Percentiles rank a stretch among this genome's conserved stretches.
These are phyloP conservation scores for Pachycephus smyrnensis DNA, from an alignment of 2,888 invertebrate species.

Conservation along the genomic window DNA sequence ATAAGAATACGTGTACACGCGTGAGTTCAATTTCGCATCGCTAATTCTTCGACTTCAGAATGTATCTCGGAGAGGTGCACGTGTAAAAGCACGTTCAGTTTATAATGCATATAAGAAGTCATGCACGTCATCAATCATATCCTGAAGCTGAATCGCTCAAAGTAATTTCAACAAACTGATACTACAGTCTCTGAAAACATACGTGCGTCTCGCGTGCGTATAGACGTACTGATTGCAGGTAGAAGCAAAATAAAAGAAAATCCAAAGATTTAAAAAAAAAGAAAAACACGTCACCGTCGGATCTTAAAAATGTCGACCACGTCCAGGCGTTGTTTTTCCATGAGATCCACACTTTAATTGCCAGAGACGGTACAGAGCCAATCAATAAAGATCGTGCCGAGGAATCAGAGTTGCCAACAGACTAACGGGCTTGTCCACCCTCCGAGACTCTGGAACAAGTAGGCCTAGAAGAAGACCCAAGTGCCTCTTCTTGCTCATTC, in stretches of 20 bases:
- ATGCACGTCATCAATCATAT: neutral
- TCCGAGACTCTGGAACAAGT: neutral
- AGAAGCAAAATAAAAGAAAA: neutral
- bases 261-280: neutral
- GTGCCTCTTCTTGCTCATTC: slow-evolving; percentile 30
- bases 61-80: neutral
- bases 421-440: neutral
- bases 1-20: neutral
- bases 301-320: neutral
- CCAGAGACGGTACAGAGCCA: neutral
- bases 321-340: neutral
- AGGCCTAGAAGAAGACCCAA: neutral
- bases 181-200: neutral
- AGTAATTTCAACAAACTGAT: neutral
- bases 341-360: neutral
- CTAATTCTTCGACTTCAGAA: too few species aligned
- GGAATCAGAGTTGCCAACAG: neutral
- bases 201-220: neutral
- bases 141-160: neutral
- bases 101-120: neutral
- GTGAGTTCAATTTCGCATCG: too few species aligned
- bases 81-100: neutral
- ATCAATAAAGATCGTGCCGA: neutral
- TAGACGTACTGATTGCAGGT: neutral
- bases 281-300: neutral